These are phyloP conservation scores for Thysanoteuthis rhombus DNA, from an alignment of 2,888 invertebrate genomes.

Conservation along the genomic window DNA sequence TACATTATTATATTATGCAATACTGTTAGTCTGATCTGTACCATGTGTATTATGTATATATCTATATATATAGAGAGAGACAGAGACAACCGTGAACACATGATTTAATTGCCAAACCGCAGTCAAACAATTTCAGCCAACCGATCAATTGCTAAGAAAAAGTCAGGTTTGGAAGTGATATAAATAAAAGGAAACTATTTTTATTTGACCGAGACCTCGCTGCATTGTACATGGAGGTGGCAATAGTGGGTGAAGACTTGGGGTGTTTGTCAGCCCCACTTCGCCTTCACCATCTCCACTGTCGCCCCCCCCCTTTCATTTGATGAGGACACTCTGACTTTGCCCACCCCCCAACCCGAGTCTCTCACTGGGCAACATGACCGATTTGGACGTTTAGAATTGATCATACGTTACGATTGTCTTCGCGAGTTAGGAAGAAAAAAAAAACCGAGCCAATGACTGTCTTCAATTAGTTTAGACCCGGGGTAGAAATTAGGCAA, in stretches of 20 bases:
- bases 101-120: neutral
- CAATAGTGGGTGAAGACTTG: too few relatives aligned
- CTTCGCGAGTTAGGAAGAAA: neutral
- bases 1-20: too few relatives aligned
- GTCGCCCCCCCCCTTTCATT: neutral
- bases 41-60: too few relatives aligned
- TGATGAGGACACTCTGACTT: neutral
- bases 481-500: neutral
- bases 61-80: too few relatives aligned
- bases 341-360: too few relatives aligned
- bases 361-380: too few relatives aligned
- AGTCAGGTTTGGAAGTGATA: neutral
- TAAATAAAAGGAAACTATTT: neutral
- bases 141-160: neutral
- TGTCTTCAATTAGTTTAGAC: too few relatives aligned
- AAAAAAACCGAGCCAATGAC: too few relatives aligned
- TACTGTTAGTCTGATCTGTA: too few relatives aligned
- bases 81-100: too few relatives aligned
- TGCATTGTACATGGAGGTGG: neutral
- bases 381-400: neutral
- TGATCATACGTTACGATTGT: neutral
- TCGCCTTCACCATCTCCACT: too few relatives aligned
- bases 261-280: too few relatives aligned
- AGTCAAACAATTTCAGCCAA: neutral
- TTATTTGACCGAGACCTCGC: neutral